phyloP scores from a whole-genome alignment of 2,113 vertebrate species.

The Aspidoscelis tigris region DNA sequence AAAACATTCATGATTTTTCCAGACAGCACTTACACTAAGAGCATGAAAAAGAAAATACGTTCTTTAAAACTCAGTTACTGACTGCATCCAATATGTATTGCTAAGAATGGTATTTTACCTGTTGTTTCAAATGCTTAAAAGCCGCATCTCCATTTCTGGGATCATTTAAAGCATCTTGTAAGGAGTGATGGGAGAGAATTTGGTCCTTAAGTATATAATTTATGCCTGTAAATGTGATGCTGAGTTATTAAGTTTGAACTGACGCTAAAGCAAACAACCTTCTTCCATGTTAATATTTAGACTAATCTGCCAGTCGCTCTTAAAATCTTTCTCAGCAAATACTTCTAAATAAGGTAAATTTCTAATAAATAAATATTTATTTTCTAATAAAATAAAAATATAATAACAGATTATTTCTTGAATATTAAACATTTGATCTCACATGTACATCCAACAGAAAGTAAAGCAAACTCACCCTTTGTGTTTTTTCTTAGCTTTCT shows the following conservation, averaged over 20 bases:
- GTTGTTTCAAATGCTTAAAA: constrained; percentile 93
- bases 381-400: background rate
- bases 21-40: constrained; percentile 6
- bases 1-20: constrained; percentile 10
- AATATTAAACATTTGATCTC: background rate
- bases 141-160: constrained; percentile 92
- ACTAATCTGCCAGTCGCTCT: too few species aligned
- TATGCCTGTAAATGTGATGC: constrained; percentile 74
- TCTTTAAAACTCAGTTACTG: background rate
- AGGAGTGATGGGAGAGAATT: constrained; percentile 82
- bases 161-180: constrained; percentile 84
- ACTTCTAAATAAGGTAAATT: too few species aligned
- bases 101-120: constrained; percentile 76
- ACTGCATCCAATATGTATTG: background rate
- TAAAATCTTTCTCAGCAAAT: background rate
- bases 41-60: fast-evolving
- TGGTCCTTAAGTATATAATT: constrained; percentile 74
- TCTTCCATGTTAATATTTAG: background rate
- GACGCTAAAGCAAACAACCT: background rate
- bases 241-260: constrained; percentile 33
- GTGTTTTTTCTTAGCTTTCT: constrained; percentile 81
- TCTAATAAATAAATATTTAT: background rate
- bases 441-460: background rate
- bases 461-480: constrained; percentile 75
- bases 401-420: background rate